Evolutionary conservation across 2,888 invertebrate species (phyloP), one percentile per base, ranked within the genome.

Genomic region (Epistrophe grossulariae): DNA sequence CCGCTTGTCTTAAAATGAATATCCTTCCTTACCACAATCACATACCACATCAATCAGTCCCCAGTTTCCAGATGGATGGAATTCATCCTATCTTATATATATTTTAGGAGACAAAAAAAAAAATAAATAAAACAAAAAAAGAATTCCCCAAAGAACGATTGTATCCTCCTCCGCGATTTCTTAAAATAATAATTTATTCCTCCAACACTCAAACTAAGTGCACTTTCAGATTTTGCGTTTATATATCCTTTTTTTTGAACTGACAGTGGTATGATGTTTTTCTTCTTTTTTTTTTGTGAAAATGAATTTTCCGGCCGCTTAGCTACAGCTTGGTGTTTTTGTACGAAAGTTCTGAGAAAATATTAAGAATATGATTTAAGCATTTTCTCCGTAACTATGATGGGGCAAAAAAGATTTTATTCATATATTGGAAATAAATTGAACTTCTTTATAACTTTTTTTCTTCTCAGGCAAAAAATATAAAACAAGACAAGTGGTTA

Each of bases 121-220:
- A 60, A 40, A 17, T 11, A 31, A 31, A 31, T 4, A 28, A 28
- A 31, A 31, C 31, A 31, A 6, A 8, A 68, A 68, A 10, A 35
- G 10, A 57, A 59, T 35, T 59, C 77, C 59, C 15, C 11, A 43
- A 17, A 50, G 50, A 72, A 17, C 59, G 9, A 66, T 52, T 66
- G 19, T 15, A 11, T 40, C n/a, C 64, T 35, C 35, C 28, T 60
- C 24, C 43, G 35, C n/a, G 31, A 48, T 40, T n/a, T 60, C 50
- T 59, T 24, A 71, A 76, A 64, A 64, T 45, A 79, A 84, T 76
- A 74, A 79, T 79, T 71, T 79, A 79, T 76, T 79, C 68, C 24
- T 71, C 45, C 70, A 17, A 48, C 71, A 79, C 79, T 71, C 50
- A 59, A 35, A 31, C 74, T 84, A 79, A 84, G 79, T 79, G 79